A percentile compares a stretch with the other conserved stretches of the same genome.
Evolutionary conservation across 2,797 vertebrate genomes (phyloP).

Genomic region (Smutsia temminckii): DNA sequence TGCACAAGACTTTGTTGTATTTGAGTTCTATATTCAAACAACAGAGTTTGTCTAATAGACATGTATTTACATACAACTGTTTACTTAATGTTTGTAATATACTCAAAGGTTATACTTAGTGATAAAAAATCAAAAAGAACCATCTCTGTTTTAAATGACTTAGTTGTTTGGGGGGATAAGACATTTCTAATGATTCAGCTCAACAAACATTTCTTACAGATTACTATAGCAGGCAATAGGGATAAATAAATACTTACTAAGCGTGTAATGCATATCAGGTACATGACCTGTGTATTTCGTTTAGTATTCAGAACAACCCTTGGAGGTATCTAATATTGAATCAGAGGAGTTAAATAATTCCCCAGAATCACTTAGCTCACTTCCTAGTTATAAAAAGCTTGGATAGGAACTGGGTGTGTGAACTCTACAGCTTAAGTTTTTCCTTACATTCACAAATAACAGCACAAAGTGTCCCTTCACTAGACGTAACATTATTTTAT

Average conservation of each 20-base stretch:
- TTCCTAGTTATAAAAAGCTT: neutral
- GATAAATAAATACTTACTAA: conserved; percentile 7
- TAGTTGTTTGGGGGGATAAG: neutral
- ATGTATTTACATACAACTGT: neutral
- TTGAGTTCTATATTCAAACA: neutral
- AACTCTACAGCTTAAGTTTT: neutral
- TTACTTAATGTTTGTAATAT: neutral
- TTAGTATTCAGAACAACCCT: neutral
- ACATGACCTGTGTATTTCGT: neutral
- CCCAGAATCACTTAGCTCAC: neutral
- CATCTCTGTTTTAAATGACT: neutral
- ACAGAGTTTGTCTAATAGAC: neutral
- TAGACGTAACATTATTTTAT: neutral
- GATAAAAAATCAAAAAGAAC: neutral
- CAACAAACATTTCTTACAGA: neutral
- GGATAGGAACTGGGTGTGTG: neutral
- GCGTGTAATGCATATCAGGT: neutral
- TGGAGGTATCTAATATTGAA: neutral
- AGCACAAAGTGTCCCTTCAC: neutral
- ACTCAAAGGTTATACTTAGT: neutral
- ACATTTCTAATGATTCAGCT: neutral
- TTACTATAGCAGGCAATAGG: neutral
- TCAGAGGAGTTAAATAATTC: neutral
- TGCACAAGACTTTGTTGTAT: neutral
- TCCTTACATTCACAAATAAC: neutral